Evolutionary conservation across 2,113 vertebrate species (phyloP).

Genomic region (Merops nubicus): DNA sequence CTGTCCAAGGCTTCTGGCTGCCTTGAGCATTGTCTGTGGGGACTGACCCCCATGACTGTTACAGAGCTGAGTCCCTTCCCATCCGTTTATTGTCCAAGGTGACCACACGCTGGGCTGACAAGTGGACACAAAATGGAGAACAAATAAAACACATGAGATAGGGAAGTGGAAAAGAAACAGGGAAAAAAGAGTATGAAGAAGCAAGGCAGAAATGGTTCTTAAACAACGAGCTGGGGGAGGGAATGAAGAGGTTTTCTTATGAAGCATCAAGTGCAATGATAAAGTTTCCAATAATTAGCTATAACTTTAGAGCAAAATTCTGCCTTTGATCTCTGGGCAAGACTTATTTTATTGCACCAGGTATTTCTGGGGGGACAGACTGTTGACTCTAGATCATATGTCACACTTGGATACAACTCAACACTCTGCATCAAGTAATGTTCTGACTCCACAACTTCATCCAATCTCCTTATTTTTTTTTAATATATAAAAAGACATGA

Average conservation of each 20-base stretch:
- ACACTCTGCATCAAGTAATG: background rate
- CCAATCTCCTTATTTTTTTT: background rate
- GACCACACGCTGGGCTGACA: background rate
- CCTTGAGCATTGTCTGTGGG: background rate
- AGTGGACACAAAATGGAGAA: background rate
- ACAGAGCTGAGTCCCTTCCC: background rate
- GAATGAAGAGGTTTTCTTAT: background rate
- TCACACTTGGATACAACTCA: background rate
- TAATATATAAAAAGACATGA: background rate
- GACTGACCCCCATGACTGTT: background rate
- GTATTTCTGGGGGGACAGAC: background rate
- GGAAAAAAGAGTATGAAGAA: background rate
- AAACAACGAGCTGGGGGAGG: background rate
- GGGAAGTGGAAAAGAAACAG: conserved; percentile 28
- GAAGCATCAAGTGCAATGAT: background rate
- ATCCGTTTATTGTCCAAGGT: background rate
- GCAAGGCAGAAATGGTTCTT: background rate
- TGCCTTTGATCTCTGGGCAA: background rate
- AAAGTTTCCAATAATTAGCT: background rate
- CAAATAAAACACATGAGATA: background rate
- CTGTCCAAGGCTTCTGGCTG: background rate
- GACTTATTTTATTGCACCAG: background rate
- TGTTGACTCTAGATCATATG: background rate
- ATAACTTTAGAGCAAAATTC: background rate
- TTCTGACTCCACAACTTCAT: background rate